These are phyloP conservation scores for Clitarchus hookeri DNA, from an alignment of 2,888 invertebrate species.

Conservation along the genomic window DNA sequence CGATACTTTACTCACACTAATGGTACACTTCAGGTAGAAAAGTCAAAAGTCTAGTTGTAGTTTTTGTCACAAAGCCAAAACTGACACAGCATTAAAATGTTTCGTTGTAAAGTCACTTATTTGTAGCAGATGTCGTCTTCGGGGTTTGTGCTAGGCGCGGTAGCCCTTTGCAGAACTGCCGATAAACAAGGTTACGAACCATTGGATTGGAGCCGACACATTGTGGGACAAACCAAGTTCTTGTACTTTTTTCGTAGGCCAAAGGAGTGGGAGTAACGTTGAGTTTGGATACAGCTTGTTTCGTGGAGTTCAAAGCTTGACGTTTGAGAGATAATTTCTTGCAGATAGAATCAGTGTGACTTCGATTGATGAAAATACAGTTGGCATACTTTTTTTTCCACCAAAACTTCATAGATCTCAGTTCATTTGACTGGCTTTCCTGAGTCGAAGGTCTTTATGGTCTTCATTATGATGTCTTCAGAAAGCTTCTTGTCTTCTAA, in stretches of 20 bases:
- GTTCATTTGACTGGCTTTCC: not conserved
- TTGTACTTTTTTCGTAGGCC: not conserved
- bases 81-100: too few relatives aligned
- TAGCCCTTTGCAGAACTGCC: too few relatives aligned
- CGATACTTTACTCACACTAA: not conserved
- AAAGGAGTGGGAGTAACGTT: not conserved
- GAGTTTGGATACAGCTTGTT: not conserved
- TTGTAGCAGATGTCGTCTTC: too few relatives aligned
- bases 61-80: too few relatives aligned
- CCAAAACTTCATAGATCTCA: not conserved
- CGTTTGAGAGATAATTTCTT: not conserved
- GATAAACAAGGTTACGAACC: not conserved
- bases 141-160: too few relatives aligned
- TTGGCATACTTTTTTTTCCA: not conserved
- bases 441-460: not conserved
- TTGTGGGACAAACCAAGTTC: not conserved
- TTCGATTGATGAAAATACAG: not conserved
- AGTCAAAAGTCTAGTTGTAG: too few relatives aligned
- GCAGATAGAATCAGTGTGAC: not conserved
- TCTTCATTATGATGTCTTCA: not conserved
- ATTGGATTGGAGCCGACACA: not conserved
- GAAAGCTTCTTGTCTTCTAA: not conserved
- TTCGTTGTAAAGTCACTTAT: too few relatives aligned
- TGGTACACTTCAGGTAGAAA: not conserved
- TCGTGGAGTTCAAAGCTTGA: not conserved